These are phyloP conservation scores for Agonopterix subpropinquella DNA, from an alignment of 2,888 invertebrate species.

Conservation along the genomic window DNA sequence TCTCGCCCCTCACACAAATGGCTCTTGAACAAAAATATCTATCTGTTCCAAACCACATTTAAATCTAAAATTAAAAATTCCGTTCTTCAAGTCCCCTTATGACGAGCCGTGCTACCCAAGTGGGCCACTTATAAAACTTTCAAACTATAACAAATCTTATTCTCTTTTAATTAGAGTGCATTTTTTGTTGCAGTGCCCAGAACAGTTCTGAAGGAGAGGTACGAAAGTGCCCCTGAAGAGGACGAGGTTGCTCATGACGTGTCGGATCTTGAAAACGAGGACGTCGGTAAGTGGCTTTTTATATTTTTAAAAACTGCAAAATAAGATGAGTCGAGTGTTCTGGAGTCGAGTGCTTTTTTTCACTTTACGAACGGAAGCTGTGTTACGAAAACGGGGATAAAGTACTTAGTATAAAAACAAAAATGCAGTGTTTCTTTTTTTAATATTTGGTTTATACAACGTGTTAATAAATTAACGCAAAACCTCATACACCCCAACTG, in stretches of 20 bases:
- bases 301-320: slow-evolving; percentile 1
- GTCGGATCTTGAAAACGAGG: slow-evolving; percentile 66
- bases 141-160: slow-evolving; percentile 23
- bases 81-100: slow-evolving; percentile 7
- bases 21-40: slow-evolving; percentile 29
- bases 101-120: slow-evolving; percentile 28
- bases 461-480: too few species aligned
- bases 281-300: slow-evolving; percentile 65
- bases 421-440: too few species aligned
- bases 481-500: too few species aligned
- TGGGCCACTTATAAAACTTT: slow-evolving; percentile 23
- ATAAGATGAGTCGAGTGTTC: background rate
- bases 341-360: too few species aligned
- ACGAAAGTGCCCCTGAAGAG: slow-evolving; percentile 85
- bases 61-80: slow-evolving; percentile 50
- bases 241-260: slow-evolving; percentile 81
- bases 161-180: slow-evolving; percentile 27
- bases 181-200: slow-evolving; percentile 81
- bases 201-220: slow-evolving; percentile 88
- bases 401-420: too few species aligned
- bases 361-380: too few species aligned
- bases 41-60: slow-evolving; percentile 31
- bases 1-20: slow-evolving; percentile 26
- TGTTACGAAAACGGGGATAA: too few species aligned
- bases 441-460: too few species aligned